Evolutionary conservation across 2,888 invertebrate species (phyloP), one percentile per base, ranked within the genome.

Genomic region (Acleris laterana): DNA sequence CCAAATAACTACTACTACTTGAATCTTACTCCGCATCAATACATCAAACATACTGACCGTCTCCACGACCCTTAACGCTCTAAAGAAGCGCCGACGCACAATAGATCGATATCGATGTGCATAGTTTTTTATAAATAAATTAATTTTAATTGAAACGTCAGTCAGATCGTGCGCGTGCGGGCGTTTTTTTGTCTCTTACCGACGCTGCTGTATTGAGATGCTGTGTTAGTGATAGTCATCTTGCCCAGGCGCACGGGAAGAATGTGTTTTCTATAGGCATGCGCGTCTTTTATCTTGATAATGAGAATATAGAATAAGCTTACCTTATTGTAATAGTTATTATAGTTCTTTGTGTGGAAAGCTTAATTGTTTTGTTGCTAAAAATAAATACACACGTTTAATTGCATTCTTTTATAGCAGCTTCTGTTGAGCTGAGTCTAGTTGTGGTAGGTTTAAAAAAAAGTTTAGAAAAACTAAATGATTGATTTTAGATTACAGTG

Each of bases 61-160:
- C 17, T 66, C 9, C 3, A 7, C 16, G 28, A 6, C 28, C 42
- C 65, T 50, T 65, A 81, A 80, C 76, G 73, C 68, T 66, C 69
- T 78, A 80, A 80, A 81, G 83, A 79, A 74, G 80, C 70, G 81
- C 80, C 81, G 78, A 75, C 76, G 70, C 59, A 78, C 76, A 79
- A 80, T 77, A 77, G 81, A 77, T 76, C 75, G 64, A 71, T 79
- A 82, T 85, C 79, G 76, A 77, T 44, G 55, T 16, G 55, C 60
- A 42, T 58, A 56, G 60, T 74, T 79, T 81, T 75, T 82, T 74
- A 81, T 72, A 82, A 82, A 83, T 85, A 82, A 86, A 83, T 82
- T 75, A 74, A 78, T 82, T 84, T 80, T 83, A 81, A 88, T 88
- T 86, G 82, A 87, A 81, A 77, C 81, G 85, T 87, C 87, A 85